Percentiles rank a stretch among this genome's conserved stretches.
Evolutionary conservation across 2,113 vertebrate species (phyloP).

Genomic region (Pluvialis apricaria): DNA sequence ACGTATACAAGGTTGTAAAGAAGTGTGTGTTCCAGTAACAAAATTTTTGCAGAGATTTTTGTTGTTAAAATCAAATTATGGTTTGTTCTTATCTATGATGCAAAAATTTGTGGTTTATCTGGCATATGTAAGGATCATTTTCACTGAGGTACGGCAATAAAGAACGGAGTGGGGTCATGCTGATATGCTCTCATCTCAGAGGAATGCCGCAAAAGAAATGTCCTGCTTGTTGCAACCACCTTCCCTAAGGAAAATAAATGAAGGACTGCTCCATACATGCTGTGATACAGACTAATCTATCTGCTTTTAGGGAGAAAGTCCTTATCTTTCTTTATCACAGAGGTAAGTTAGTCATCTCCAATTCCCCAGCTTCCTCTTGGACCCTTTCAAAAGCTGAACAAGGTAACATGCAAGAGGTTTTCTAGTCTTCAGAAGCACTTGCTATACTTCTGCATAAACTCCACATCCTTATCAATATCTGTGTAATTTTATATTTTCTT

Average conservation of each 20-base stretch:
- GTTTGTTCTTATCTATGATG: background rate
- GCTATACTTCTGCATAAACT: background rate
- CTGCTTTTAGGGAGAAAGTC: background rate
- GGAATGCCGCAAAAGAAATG: background rate
- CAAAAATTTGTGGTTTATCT: background rate
- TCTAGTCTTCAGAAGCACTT: background rate
- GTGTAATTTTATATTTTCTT: background rate
- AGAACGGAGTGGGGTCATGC: background rate
- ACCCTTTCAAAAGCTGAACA: background rate
- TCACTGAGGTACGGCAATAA: background rate
- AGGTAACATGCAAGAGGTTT: background rate
- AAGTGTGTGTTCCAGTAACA: background rate
- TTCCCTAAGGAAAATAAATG: background rate
- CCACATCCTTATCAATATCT: background rate
- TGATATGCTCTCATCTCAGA: background rate
- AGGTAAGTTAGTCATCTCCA: background rate
- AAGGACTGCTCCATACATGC: background rate
- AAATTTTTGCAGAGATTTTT: background rate
- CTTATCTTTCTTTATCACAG: background rate
- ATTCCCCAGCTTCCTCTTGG: background rate
- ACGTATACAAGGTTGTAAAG: fast-evolving
- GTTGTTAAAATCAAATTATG: background rate
- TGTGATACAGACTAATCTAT: background rate
- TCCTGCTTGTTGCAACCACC: background rate
- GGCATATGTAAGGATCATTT: background rate